Conservation (phyloP, 2,888 invertebrate genomes). For the Oxycera nigricornis region DNA sequence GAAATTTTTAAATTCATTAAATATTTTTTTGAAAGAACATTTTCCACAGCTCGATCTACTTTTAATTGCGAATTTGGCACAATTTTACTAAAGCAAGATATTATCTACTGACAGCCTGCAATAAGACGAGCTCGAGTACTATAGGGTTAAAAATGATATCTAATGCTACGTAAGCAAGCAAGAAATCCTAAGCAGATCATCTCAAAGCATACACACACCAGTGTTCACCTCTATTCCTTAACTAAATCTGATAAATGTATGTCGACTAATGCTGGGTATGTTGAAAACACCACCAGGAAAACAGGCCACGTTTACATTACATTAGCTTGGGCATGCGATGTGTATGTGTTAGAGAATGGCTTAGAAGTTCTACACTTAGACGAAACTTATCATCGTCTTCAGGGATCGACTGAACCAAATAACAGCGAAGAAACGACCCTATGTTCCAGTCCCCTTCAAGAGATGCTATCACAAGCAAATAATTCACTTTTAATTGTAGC, state of each 20-base stretch:
- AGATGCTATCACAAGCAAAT: slow-evolving; percentile 14
- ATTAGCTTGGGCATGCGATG: slow-evolving; percentile 1
- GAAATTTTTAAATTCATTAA: too few species aligned
- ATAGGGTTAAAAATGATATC: too few species aligned
- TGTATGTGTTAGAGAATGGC: slow-evolving; percentile 26
- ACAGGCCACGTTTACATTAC: slow-evolving; percentile 13
- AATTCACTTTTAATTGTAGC: slow-evolving; percentile 36
- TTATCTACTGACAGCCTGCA: too few species aligned
- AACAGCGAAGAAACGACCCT: slow-evolving; percentile 11
- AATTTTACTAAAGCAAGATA: too few species aligned
- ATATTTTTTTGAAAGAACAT: too few species aligned
- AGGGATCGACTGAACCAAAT: neutral
- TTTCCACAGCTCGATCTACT: too few species aligned
- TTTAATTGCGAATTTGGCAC: too few species aligned
- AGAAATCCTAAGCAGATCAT: too few species aligned
- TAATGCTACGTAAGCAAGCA: too few species aligned
- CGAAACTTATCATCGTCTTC: slow-evolving; percentile 11
- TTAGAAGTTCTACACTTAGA: slow-evolving; percentile 10
- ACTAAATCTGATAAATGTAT: slow-evolving; percentile 37
- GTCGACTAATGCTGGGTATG: slow-evolving; percentile 7
- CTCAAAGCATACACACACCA: neutral
- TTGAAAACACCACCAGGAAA: neutral
- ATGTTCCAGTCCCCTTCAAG: neutral
- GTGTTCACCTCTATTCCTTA: neutral
- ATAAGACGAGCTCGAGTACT: too few species aligned